Evolutionary conservation across 2,797 vertebrate genomes (phyloP), one percentile per base, ranked within the genome.

Genomic region (Avahi laniger): DNA sequence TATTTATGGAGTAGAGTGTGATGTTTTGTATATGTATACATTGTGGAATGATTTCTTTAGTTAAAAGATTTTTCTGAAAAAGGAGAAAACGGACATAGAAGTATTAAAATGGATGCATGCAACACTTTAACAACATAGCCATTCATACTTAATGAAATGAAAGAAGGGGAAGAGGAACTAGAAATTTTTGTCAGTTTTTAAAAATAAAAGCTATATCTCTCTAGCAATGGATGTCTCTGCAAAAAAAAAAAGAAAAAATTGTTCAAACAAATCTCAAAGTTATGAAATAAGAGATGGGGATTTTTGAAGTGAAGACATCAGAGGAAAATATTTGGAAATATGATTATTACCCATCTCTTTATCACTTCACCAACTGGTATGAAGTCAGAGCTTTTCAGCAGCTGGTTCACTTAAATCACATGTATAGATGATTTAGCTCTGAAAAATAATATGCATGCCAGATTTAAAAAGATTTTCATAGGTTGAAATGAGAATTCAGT

Each of bases 211-310:
- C 63, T 69, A 8, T 13, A n/a, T 92, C n/a, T 61, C 73, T 91
- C 33, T 65, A 95, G 54, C 43, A 93, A 75, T 61, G 50, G 85
- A 88, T 30, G 6, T 91, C n/a, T 59, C 87, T 83, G 43, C 75
- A 79, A 93, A 76, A 91, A 65, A 20, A 85, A 94, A 92, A 43
- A 17, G n/a, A 75, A 69, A 94, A 84, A 59, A 18, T 73, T 63
- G 80, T 82, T 92, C 80, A 80, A 80, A 91, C 89, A 87, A 18
- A 65, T 89, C 73, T 96, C 80, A 48, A 54, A 72, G 61, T 88
- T 89, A 48, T 90, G 57, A 85, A 92, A 70, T 78, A 94, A 92
- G 65, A 83, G 61, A 69, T 52, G 48, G 20, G 72, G 89, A 70
- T 87, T 41, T 87, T 91, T 84, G 65, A 91, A 96, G 80, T 91